Percentiles rank a stretch among this genome's conserved stretches.
Evolutionary conservation across 2,888 invertebrate genomes (phyloP).

Genomic region (Escarpia spicata): DNA sequence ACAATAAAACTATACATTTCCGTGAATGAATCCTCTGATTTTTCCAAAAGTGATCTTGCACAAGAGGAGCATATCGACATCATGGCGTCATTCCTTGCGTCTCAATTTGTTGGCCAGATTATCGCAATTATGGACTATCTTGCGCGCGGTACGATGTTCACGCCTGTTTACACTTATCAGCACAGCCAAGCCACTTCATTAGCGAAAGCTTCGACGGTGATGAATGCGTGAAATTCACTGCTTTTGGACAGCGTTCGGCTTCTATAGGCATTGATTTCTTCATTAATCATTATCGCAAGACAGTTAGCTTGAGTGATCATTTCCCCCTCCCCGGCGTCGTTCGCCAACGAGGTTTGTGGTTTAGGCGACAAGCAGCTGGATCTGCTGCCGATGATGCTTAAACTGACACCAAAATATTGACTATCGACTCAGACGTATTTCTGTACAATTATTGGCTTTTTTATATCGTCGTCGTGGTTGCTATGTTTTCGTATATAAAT

Average conservation of each 20-base stretch:
- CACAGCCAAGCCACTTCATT: background rate
- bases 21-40: background rate
- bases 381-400: background rate
- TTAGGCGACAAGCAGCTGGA: background rate
- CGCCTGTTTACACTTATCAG: background rate
- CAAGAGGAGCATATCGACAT: no score
- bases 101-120: background rate
- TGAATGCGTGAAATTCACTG: constrained; percentile 16
- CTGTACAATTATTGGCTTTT: no score
- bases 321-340: background rate
- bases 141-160: background rate
- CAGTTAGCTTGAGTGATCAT: constrained; percentile 16
- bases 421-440: background rate
- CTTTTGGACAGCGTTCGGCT: constrained; percentile 16
- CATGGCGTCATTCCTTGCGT: background rate
- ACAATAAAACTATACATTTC: background rate
- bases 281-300: constrained; percentile 16
- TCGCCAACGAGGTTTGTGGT: background rate
- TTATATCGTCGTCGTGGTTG: no score
- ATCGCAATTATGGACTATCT: background rate
- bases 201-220: constrained; percentile 1
- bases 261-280: constrained; percentile 16
- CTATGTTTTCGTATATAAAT: no score
- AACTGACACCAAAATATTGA: background rate
- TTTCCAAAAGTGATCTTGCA: no score